Conservation (phyloP, 2,113 vertebrate genomes). For the Chaetodon auriga region DNA sequence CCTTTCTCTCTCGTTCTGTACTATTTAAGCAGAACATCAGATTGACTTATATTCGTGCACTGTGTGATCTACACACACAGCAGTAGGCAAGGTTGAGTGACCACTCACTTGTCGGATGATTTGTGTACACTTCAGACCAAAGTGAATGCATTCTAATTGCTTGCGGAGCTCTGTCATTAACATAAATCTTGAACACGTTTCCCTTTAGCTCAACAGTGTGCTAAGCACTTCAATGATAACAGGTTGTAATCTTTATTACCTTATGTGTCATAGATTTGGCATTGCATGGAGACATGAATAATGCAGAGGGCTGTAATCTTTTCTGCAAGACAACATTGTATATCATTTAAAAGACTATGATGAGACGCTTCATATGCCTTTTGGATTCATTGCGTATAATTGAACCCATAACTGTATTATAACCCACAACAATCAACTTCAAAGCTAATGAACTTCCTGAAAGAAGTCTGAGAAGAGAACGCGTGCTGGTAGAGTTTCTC, state of each 20-base stretch:
- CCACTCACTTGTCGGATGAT: conserved; percentile 70
- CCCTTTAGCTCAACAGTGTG: conserved; percentile 67
- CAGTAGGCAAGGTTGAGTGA: conserved; percentile 69
- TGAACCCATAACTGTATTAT: conserved; percentile 59
- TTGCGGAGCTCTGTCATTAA: conserved; percentile 60
- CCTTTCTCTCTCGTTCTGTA: conserved; percentile 20
- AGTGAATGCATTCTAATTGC: conserved; percentile 73
- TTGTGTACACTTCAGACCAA: conserved; percentile 62
- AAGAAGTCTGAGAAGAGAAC: conserved; percentile 34
- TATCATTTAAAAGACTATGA: conserved; percentile 61
- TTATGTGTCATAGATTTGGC: conserved; percentile 71
- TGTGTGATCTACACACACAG: conserved; percentile 47
- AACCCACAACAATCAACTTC: conserved; percentile 52
- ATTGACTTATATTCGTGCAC: conserved; percentile 42
- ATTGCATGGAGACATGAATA: conserved; percentile 74
- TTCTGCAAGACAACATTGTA: conserved; percentile 52
- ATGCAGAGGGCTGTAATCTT: conserved; percentile 73
- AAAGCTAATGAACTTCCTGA: conserved; percentile 55
- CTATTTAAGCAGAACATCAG: conserved; percentile 28
- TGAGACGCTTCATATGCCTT: conserved; percentile 36
- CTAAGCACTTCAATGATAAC: conserved; percentile 76
- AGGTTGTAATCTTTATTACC: conserved; percentile 81
- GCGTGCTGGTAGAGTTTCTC: not conserved
- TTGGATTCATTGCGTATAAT: conserved; percentile 60
- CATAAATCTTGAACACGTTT: conserved; percentile 73